Conservation (phyloP, 1,140 invertebrate species). For the Nylanderia fulva region DNA sequence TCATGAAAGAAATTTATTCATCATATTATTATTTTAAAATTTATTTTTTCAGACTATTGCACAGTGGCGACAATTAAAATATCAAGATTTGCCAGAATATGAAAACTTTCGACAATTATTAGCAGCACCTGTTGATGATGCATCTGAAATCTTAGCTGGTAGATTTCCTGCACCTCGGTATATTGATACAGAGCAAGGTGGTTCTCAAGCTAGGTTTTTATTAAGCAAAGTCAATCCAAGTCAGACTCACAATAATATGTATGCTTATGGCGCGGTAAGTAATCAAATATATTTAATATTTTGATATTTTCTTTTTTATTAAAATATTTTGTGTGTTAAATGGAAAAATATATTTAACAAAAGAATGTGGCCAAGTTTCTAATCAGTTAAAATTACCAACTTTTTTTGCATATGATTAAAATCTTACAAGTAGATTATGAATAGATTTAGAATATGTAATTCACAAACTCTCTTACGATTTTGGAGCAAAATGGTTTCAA, state of each 20-base stretch:
- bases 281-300: constrained; percentile 36
- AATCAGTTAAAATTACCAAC: too few species aligned
- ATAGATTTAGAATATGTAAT: too few species aligned
- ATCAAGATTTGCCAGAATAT: constrained; percentile 98
- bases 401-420: too few species aligned
- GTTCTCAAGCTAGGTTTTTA: constrained; percentile 98
- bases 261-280: constrained; percentile 94
- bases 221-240: constrained; percentile 99
- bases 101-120: constrained; percentile 98
- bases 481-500: too few species aligned
- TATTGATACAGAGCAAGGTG: constrained; percentile 99
- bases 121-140: constrained; percentile 98
- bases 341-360: not conserved
- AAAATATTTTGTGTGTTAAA: not conserved
- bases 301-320: constrained; percentile 54
- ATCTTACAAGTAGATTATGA: too few species aligned
- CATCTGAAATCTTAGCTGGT: constrained; percentile 97
- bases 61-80: constrained; percentile 97
- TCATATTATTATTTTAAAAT: constrained; percentile 16
- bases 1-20: not conserved
- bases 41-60: constrained; percentile 93
- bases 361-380: too few species aligned
- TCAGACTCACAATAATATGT: constrained; percentile 99
- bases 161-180: constrained; percentile 99
- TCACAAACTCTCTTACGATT: too few species aligned